These are phyloP conservation scores for Gallinago jamesoni DNA, from an alignment of 2,113 vertebrate species.

Conservation along the genomic window DNA sequence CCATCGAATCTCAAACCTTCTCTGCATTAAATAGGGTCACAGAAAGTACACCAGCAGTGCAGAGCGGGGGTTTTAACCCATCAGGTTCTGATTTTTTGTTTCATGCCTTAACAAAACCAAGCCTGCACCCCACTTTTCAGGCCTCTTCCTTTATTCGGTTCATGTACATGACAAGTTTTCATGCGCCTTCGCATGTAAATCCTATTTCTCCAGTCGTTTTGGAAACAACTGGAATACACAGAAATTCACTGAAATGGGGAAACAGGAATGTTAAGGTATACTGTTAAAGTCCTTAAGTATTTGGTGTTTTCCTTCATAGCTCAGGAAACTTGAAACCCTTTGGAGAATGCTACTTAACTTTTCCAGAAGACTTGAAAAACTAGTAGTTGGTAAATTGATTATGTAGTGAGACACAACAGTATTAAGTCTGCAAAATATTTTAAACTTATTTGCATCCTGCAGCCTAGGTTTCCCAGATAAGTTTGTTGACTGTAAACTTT, in stretches of 20 bases:
- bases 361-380: constrained; percentile 56
- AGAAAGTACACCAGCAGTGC: constrained; percentile 65
- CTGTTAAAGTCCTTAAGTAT: constrained; percentile 44
- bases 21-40: constrained; percentile 64
- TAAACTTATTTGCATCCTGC: constrained; percentile 18
- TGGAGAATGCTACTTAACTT: constrained; percentile 48
- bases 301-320: background rate
- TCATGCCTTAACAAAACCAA: background rate
- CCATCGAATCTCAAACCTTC: constrained; percentile 58
- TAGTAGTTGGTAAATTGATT: constrained; percentile 48
- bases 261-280: background rate
- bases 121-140: background rate
- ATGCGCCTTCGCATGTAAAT: background rate
- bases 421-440: constrained; percentile 41
- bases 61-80: constrained; percentile 51
- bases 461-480: constrained; percentile 37
- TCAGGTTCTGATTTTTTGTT: background rate
- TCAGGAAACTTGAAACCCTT: constrained; percentile 30
- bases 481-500: constrained; percentile 64
- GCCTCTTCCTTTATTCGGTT: background rate
- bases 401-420: constrained; percentile 3
- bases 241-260: background rate
- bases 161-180: background rate
- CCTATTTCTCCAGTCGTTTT: background rate
- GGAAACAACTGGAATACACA: background rate